Conservation (phyloP, 2,888 invertebrate genomes). For the Chrysomela aeneicollis region DNA sequence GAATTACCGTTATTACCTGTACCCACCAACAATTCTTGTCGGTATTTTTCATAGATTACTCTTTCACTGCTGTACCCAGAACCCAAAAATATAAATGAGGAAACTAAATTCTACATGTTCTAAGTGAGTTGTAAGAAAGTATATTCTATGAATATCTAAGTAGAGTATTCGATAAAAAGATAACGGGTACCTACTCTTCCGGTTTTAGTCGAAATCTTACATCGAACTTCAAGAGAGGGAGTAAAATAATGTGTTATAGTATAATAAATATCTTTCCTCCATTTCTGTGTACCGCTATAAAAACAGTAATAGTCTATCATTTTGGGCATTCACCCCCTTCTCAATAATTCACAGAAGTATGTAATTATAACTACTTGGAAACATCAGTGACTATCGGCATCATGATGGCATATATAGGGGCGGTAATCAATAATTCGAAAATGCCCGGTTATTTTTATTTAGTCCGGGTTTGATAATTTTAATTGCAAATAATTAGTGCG, state of each 20-base stretch:
- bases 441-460: conserved; percentile 5
- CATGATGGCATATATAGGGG: conserved; percentile 16
- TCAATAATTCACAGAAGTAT: conserved; percentile 20
- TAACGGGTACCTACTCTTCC: no score
- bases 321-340: conserved; percentile 20
- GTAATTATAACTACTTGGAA: conserved; percentile 19
- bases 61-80: no score
- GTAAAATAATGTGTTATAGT: no score
- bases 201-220: no score
- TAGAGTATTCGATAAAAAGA: no score
- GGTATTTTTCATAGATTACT: no score
- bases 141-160: no score
- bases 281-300: neutral
- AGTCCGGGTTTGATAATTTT: conserved; percentile 1
- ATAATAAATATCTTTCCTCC: no score
- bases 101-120: no score
- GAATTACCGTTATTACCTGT: neutral
- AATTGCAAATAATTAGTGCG: neutral
- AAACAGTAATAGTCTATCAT: conserved; percentile 12
- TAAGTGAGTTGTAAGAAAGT: no score
- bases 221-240: no score
- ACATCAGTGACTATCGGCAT: conserved; percentile 14
- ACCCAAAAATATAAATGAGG: no score
- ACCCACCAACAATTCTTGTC: neutral
- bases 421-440: conserved; percentile 21